These are phyloP conservation scores for Aplodontia rufa DNA, from an alignment of 2,113 vertebrate genomes.

Conservation along the genomic window DNA sequence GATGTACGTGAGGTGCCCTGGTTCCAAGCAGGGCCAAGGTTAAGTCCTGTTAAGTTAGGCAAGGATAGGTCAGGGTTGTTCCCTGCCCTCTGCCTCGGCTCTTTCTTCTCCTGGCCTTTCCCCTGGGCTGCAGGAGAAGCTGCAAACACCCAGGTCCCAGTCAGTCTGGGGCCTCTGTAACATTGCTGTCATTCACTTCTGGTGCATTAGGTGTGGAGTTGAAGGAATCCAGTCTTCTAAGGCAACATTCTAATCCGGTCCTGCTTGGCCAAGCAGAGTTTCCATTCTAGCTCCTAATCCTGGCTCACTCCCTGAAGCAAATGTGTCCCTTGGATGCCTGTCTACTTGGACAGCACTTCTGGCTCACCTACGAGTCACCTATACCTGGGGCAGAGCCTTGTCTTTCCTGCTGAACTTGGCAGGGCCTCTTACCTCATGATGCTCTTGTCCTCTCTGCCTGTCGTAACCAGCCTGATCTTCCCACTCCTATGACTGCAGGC, in stretches of 20 bases:
- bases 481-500: neutral
- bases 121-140: neutral
- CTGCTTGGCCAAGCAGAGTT: neutral
- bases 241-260: neutral
- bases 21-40: neutral
- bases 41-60: neutral
- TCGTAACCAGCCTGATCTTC: neutral
- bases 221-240: neutral
- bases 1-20: neutral
- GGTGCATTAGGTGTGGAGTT: neutral
- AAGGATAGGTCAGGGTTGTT: neutral
- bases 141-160: neutral
- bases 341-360: neutral
- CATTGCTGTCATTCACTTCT: neutral
- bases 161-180: neutral
- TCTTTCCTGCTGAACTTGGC: neutral
- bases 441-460: neutral
- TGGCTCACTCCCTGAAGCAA: neutral
- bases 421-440: neutral
- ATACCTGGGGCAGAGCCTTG: neutral
- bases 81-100: rapidly evolving
- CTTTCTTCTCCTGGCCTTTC: neutral
- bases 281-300: neutral
- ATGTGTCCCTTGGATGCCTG: neutral
- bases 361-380: neutral